Evolutionary conservation across 1,140 invertebrate species (phyloP).

Genomic region (Dendrolimus punctatus): DNA sequence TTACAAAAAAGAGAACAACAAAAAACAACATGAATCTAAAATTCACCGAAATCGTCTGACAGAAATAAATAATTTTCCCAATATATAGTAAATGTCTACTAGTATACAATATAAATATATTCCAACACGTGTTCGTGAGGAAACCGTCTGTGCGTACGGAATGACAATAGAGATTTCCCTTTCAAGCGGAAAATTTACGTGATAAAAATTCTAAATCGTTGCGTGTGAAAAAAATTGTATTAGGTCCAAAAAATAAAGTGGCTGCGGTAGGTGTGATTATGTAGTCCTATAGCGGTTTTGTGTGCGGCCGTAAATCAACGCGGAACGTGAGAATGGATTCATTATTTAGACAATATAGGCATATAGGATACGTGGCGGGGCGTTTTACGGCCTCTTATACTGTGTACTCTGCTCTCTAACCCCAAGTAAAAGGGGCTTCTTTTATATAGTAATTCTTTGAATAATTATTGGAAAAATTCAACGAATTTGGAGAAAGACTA

Average conservation of each 20-base stretch:
- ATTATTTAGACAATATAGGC: slow-evolving; percentile 56
- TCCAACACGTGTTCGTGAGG: slow-evolving; percentile 63
- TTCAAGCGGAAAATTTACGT: slow-evolving; percentile 68
- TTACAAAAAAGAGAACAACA: slow-evolving; percentile 17
- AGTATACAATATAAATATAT: slow-evolving; percentile 35
- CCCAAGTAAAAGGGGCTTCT: too few relatives aligned
- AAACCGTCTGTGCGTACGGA: slow-evolving; percentile 48
- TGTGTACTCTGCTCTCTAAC: not conserved
- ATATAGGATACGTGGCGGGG: slow-evolving; percentile 20
- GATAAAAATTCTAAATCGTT: slow-evolving; percentile 65
- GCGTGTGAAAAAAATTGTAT: slow-evolving; percentile 66
- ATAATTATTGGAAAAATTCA: too few relatives aligned
- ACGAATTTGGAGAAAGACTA: too few relatives aligned
- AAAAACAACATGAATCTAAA: slow-evolving; percentile 41
- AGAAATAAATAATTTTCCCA: slow-evolving; percentile 44
- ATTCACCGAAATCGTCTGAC: slow-evolving; percentile 57
- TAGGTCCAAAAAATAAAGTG: slow-evolving; percentile 64
- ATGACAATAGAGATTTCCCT: slow-evolving; percentile 68
- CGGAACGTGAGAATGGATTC: slow-evolving; percentile 62
- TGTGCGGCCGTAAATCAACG: slow-evolving; percentile 56
- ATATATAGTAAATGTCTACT: slow-evolving; percentile 25
- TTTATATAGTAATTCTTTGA: too few relatives aligned
- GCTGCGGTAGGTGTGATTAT: slow-evolving; percentile 66
- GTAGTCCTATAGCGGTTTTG: slow-evolving; percentile 53
- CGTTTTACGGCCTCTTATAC: slow-evolving; percentile 3